Evolutionary conservation across 2,113 vertebrate genomes (phyloP).

Genomic region (Corydoras sp.): DNA sequence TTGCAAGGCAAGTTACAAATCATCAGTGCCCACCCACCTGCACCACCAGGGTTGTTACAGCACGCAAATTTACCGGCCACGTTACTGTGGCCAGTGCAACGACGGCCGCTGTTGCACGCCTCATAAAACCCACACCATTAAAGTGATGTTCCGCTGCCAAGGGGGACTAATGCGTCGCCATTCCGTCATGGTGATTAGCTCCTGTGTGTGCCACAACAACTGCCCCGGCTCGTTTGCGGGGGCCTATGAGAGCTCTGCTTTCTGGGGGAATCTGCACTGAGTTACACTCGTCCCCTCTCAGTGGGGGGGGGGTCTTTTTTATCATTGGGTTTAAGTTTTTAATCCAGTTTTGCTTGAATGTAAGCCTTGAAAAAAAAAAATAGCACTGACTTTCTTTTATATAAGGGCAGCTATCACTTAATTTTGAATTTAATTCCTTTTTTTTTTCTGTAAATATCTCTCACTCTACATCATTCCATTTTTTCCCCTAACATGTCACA

Average conservation of each 20-base stretch:
- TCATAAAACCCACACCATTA: constrained; percentile 49
- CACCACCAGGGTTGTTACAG: constrained; percentile 65
- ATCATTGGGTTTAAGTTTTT: not conserved
- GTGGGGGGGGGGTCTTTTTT: not conserved
- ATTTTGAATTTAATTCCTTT: too few species aligned
- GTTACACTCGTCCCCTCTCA: too few species aligned
- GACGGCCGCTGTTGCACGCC: constrained; percentile 67
- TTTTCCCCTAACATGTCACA: too few species aligned
- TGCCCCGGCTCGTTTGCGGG: constrained; percentile 50
- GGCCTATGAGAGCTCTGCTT: constrained; percentile 34
- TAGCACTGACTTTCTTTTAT: too few species aligned
- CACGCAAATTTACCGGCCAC: constrained; percentile 45
- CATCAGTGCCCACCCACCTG: constrained; percentile 50
- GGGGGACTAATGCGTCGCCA: constrained; percentile 45
- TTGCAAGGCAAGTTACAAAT: constrained; percentile 58
- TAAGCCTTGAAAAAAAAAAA: too few species aligned
- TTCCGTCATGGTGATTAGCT: constrained; percentile 66
- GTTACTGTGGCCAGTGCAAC: constrained; percentile 63
- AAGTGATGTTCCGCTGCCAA: constrained; percentile 61
- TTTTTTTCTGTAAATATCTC: too few species aligned
- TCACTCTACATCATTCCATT: too few species aligned
- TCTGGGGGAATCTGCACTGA: constrained; percentile 26
- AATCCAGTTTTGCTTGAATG: too few species aligned
- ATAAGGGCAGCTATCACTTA: too few species aligned
- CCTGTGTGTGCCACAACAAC: constrained; percentile 65